Conservation (phyloP, 2,113 vertebrate species). For the Cyprinodon tularosa region DNA sequence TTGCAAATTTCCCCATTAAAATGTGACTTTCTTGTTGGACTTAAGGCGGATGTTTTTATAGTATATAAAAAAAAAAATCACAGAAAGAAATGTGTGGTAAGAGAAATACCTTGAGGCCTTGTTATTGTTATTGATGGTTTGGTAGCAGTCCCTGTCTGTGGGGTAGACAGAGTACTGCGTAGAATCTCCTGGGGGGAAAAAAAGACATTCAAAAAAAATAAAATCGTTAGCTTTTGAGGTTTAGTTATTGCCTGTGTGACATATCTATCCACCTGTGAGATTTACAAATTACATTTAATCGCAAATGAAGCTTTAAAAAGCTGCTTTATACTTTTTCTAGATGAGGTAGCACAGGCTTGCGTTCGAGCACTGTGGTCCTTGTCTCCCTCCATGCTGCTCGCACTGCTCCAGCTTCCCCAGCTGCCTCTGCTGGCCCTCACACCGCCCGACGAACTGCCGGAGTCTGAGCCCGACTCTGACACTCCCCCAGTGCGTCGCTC, state of each 20-base stretch:
- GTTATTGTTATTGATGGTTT: conserved; percentile 62
- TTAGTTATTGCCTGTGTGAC: neutral
- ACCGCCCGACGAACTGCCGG: conserved; percentile 90
- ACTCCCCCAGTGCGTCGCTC: conserved; percentile 85
- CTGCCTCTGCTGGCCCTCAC: conserved; percentile 94
- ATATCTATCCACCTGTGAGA: neutral
- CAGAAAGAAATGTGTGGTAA: neutral
- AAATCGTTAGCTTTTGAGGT: neutral
- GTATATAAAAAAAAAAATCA: too few species aligned
- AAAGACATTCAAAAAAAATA: neutral
- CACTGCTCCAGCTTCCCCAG: conserved; percentile 98
- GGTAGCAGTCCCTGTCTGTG: conserved; percentile 76
- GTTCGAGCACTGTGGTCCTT: conserved; percentile 78
- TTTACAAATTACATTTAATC: neutral
- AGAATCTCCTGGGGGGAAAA: conserved; percentile 70
- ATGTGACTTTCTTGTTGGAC: neutral
- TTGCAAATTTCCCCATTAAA: neutral
- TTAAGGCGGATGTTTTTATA: neutral
- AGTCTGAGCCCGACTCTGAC: conserved; percentile 94
- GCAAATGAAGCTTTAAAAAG: neutral
- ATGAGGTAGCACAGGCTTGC: conserved; percentile 80
- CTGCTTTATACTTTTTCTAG: conserved; percentile 79
- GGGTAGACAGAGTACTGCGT: conserved; percentile 70
- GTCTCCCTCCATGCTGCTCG: conserved; percentile 94
- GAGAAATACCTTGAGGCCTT: conserved; percentile 74